phyloP scores from a whole-genome alignment of 2,797 vertebrate species.

The Distichodus sexfasciatus region DNA sequence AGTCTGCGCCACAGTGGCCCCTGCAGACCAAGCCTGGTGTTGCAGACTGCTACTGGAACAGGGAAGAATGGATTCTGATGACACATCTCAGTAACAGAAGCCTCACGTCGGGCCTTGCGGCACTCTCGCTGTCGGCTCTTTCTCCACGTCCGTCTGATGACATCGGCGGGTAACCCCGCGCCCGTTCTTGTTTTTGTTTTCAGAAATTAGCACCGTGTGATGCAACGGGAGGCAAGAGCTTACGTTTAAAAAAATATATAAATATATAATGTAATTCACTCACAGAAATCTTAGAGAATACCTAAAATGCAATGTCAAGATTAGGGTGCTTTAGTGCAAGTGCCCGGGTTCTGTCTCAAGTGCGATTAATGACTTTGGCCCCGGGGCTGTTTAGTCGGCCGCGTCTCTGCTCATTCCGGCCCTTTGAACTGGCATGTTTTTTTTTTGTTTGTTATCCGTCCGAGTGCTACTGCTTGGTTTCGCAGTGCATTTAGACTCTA shows the following conservation, averaged over 20 bases:
- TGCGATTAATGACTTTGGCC: slow-evolving; percentile 38
- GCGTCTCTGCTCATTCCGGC: slow-evolving; percentile 25
- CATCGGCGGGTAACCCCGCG: slow-evolving; percentile 71
- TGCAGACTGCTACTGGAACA: not conserved
- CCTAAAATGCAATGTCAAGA: slow-evolving; percentile 52
- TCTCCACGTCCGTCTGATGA: slow-evolving; percentile 72
- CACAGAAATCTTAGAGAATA: slow-evolving; percentile 35
- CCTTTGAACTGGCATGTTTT: slow-evolving; percentile 39
- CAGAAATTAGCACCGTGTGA: slow-evolving; percentile 68
- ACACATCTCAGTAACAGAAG: slow-evolving; percentile 68
- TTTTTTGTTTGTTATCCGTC: slow-evolving; percentile 5
- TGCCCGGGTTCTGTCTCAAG: slow-evolving; percentile 39
- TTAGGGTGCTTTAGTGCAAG: not conserved
- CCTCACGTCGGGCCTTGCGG: slow-evolving; percentile 49
- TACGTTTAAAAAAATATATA: slow-evolving; percentile 30
- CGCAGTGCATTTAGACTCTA: not conserved
- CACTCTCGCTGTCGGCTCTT: slow-evolving; percentile 54
- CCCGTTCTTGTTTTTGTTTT: slow-evolving; percentile 63
- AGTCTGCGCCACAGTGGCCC: not conserved
- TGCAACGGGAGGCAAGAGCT: slow-evolving; percentile 72
- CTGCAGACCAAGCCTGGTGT: not conserved
- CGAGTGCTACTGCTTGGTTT: not conserved
- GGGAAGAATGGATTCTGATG: slow-evolving; percentile 61
- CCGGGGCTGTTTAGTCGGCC: slow-evolving; percentile 36
- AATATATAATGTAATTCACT: not conserved